Conservation (phyloP, 2,888 invertebrate genomes). For the Sinodicranocentrus sp. region DNA sequence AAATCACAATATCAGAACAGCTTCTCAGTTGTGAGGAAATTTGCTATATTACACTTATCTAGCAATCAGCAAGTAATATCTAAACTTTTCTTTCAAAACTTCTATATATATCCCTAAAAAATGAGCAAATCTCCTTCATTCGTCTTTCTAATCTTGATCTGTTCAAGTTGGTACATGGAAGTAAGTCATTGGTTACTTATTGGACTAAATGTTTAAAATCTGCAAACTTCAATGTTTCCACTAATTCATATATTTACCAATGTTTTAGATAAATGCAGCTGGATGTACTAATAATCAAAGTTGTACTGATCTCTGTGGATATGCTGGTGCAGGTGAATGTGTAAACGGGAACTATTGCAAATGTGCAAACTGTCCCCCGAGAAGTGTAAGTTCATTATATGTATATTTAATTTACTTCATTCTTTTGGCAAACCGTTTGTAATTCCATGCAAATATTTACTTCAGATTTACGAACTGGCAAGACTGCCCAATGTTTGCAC, state of each 20-base stretch:
- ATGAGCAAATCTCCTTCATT: no score
- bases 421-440: background rate
- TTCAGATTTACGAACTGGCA: constrained; percentile 42
- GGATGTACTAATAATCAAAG: constrained; percentile 31
- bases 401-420: background rate
- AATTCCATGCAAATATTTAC: background rate
- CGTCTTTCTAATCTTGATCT: no score
- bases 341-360: constrained; percentile 44
- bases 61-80: no score
- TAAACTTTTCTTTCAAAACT: no score
- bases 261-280: background rate
- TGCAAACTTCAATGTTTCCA: background rate
- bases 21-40: no score
- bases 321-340: constrained; percentile 43
- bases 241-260: background rate
- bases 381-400: constrained; percentile 34
- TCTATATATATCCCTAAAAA: no score
- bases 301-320: constrained; percentile 53
- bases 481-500: constrained; percentile 56
- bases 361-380: constrained; percentile 45
- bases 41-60: no score
- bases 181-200: no score
- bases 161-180: no score
- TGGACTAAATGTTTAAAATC: no score
- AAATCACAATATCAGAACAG: no score